Conservation (phyloP, 2,888 invertebrate genomes). For the Colostygia pectinataria region DNA sequence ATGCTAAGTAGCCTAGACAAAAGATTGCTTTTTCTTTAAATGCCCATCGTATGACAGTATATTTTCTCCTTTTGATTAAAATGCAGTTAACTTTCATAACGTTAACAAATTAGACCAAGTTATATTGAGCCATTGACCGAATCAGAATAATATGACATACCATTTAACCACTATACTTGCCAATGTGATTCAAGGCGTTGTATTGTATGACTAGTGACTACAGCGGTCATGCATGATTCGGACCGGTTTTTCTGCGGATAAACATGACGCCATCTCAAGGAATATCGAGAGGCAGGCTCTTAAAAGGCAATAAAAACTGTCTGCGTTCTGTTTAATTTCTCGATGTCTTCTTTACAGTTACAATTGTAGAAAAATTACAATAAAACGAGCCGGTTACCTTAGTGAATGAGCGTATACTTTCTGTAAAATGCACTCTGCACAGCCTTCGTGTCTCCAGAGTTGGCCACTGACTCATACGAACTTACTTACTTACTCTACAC, state of each 20-base stretch:
- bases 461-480: too few relatives aligned
- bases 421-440: neutral
- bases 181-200: conserved; percentile 64
- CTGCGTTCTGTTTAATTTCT: conserved; percentile 42
- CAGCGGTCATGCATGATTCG: conserved; percentile 66
- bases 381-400: conserved; percentile 24
- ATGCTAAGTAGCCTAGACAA: conserved; percentile 41
- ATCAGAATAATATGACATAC: conserved; percentile 42
- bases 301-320: conserved; percentile 49
- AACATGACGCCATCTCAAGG: conserved; percentile 63
- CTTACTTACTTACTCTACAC: neutral
- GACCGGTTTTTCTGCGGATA: conserved; percentile 72
- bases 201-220: too few relatives aligned
- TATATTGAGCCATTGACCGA: conserved; percentile 20
- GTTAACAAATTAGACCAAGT: conserved; percentile 12
- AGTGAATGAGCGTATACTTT: conserved; percentile 27
- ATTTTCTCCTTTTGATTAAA: neutral
- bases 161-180: conserved; percentile 45
- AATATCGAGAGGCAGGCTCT: conserved; percentile 48
- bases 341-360: conserved; percentile 32
- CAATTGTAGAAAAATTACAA: conserved; percentile 17
- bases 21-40: conserved; percentile 33
- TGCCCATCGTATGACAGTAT: neutral
- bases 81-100: conserved; percentile 5
- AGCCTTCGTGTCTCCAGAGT: neutral